These are phyloP conservation scores for Crambe crambe DNA, from an alignment of 37 sponge, comb jelly and placozoan species.

Conservation along the genomic window DNA sequence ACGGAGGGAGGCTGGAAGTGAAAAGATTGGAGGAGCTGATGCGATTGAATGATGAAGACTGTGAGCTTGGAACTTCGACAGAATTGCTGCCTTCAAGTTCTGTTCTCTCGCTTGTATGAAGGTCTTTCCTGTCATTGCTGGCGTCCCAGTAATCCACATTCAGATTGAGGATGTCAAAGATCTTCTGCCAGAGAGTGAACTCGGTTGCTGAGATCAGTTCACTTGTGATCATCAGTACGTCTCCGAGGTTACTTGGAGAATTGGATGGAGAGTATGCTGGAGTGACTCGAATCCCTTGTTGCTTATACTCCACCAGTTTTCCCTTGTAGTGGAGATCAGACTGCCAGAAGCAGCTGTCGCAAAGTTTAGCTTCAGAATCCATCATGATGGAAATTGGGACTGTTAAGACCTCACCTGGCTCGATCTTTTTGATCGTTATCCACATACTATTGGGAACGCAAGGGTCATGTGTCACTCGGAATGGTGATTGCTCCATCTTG, in stretches of 20 bases:
- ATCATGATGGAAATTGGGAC: conserved; percentile 51
- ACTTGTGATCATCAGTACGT: conserved; percentile 60
- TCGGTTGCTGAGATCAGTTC: conserved; percentile 35
- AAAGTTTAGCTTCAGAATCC: conserved; percentile 41
- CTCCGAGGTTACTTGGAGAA: conserved; percentile 8
- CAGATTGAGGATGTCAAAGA: conserved; percentile 45
- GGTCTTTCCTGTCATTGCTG: neutral
- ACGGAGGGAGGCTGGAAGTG: conserved; percentile 18
- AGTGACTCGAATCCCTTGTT: conserved; percentile 47
- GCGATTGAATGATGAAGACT: neutral
- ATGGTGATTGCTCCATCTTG: neutral
- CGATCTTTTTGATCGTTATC: conserved; percentile 36
- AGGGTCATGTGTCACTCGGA: conserved; percentile 39
- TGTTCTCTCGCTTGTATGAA: neutral
- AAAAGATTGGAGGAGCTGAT: neutral
- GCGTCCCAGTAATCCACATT: conserved; percentile 73
- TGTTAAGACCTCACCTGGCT: conserved; percentile 35
- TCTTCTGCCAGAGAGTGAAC: conserved; percentile 61
- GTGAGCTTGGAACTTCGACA: neutral
- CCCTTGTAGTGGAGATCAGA: conserved; percentile 64
- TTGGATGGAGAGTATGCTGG: conserved; percentile 37
- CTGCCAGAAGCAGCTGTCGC: conserved; percentile 65
- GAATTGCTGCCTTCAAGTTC: neutral
- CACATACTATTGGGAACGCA: conserved; percentile 31
- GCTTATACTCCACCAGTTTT: conserved; percentile 75